Conservation (phyloP, 2,888 invertebrate genomes). For the Hypselothyrea guttata region DNA sequence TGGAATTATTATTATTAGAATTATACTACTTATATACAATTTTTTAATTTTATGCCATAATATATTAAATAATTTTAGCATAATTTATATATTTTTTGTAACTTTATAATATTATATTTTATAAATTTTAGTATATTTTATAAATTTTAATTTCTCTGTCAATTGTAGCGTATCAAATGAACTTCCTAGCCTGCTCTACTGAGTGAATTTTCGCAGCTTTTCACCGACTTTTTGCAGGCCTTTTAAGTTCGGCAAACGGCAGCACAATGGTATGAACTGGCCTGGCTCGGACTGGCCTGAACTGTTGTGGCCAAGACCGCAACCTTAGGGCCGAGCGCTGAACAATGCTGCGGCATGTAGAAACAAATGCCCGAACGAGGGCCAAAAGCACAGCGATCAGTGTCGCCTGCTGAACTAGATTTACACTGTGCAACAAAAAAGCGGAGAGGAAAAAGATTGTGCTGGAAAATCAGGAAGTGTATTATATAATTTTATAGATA, state of each 20-base stretch:
- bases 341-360: slow-evolving; percentile 59
- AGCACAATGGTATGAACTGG: slow-evolving; percentile 46
- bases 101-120: too few relatives aligned
- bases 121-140: too few relatives aligned
- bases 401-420: slow-evolving; percentile 66
- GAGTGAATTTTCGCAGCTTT: slow-evolving; percentile 33
- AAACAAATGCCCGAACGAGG: slow-evolving; percentile 53
- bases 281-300: neutral
- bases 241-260: slow-evolving; percentile 38
- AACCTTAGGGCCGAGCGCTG: slow-evolving; percentile 37
- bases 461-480: slow-evolving; percentile 72
- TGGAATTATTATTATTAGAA: too few relatives aligned
- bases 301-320: slow-evolving; percentile 7
- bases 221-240: slow-evolving; percentile 33
- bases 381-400: slow-evolving; percentile 9
- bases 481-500: slow-evolving; percentile 78
- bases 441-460: slow-evolving; percentile 5
- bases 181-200: slow-evolving; percentile 1
- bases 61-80: too few relatives aligned
- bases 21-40: too few relatives aligned
- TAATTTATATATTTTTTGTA: too few relatives aligned
- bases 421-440: slow-evolving; percentile 19
- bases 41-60: too few relatives aligned
- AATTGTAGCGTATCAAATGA: slow-evolving; percentile 11
- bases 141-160: neutral